Evolutionary conservation across 2,113 vertebrate species (phyloP).

Genomic region (Cryptotis parvus): DNA sequence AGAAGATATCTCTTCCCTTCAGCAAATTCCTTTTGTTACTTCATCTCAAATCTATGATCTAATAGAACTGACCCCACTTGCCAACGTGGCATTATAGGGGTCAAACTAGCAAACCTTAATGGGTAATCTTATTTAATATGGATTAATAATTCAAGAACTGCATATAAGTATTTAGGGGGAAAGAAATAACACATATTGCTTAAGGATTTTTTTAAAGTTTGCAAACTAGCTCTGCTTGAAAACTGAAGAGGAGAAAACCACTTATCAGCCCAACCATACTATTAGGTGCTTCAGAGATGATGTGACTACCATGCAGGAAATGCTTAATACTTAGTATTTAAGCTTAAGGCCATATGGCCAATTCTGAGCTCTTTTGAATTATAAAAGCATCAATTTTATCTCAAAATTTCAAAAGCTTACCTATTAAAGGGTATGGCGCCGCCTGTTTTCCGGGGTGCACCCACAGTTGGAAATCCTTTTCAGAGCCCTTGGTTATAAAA

Average conservation of each 20-base stretch:
- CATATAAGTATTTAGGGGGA: neutral
- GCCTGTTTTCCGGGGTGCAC: constrained; percentile 96
- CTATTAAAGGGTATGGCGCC: constrained; percentile 96
- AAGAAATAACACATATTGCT: neutral
- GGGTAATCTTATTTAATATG: neutral
- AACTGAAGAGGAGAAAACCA: neutral
- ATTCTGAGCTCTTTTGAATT: neutral
- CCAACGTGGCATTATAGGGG: neutral
- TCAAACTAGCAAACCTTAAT: constrained; percentile 24
- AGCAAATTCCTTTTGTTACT: neutral
- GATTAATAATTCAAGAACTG: constrained; percentile 75
- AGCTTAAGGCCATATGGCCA: neutral
- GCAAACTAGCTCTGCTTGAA: neutral
- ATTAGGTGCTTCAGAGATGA: neutral
- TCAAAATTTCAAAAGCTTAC: constrained; percentile 87
- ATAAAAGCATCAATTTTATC: neutral
- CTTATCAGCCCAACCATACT: neutral
- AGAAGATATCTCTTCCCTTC: neutral
- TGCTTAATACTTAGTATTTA: neutral
- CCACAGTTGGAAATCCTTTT: constrained; percentile 96
- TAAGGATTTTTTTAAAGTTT: neutral
- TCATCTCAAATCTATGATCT: neutral
- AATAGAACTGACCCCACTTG: constrained; percentile 20
- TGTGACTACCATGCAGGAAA: constrained; percentile 26
- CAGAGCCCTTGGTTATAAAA: constrained; percentile 90